Conservation (phyloP, 1,140 invertebrate species). For the Leucophenga varia region DNA sequence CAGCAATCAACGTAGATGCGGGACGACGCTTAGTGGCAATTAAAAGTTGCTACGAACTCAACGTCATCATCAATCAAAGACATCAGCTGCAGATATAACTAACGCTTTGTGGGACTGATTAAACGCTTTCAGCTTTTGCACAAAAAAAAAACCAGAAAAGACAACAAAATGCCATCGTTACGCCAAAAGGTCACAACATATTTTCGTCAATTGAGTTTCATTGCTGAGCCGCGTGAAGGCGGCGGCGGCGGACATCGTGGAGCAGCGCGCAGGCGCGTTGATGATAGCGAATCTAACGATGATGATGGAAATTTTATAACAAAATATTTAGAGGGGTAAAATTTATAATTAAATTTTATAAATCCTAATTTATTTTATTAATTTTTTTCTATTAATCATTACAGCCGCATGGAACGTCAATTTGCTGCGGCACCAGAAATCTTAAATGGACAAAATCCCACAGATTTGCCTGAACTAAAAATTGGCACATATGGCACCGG, state of each 20-base stretch:
- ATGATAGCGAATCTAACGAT: constrained; percentile 56
- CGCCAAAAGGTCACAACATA: constrained; percentile 73
- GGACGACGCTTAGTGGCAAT: constrained; percentile 22
- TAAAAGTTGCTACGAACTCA: constrained; percentile 16
- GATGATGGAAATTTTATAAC: constrained; percentile 70
- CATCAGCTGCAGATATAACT: too few species aligned
- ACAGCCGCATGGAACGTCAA: constrained; percentile 43
- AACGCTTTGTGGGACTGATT: too few species aligned
- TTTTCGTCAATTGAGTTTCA: constrained; percentile 71
- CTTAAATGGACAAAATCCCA: constrained; percentile 66
- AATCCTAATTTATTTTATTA: too few species aligned
- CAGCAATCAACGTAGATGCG: not conserved
- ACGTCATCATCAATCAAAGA: constrained; percentile 12
- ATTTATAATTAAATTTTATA: too few species aligned
- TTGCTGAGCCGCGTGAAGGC: constrained; percentile 62
- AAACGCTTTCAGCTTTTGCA: too few species aligned
- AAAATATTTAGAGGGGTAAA: constrained; percentile 73
- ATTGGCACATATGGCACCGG: constrained; percentile 61
- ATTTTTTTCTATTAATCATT: too few species aligned
- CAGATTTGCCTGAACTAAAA: constrained; percentile 64
- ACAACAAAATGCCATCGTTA: constrained; percentile 66
- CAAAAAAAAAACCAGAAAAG: too few species aligned
- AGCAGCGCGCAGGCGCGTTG: constrained; percentile 21
- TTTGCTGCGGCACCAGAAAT: constrained; percentile 60
- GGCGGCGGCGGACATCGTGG: constrained; percentile 36